These are phyloP conservation scores for Oryzias celebensis DNA, from an alignment of 2,113 vertebrate genomes.

Conservation along the genomic window DNA sequence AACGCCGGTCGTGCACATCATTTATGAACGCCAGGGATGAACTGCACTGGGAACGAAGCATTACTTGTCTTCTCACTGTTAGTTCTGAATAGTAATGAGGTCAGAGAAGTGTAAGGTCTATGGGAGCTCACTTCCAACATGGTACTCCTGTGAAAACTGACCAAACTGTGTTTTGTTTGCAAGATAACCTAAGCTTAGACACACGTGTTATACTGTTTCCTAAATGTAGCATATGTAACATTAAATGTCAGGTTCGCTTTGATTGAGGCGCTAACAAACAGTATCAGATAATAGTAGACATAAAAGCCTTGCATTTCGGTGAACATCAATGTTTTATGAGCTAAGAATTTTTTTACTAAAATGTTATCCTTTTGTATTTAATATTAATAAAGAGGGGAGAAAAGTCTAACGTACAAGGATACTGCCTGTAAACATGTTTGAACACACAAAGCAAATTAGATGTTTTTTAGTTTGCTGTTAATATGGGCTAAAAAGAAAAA, in stretches of 20 bases:
- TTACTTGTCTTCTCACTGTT: conserved; percentile 71
- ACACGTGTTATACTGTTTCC: conserved; percentile 37
- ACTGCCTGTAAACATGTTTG: too few species aligned
- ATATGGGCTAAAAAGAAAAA: conserved; percentile 51
- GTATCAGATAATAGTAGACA: background rate
- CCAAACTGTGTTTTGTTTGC: conserved; percentile 14
- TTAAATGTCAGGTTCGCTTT: conserved; percentile 4
- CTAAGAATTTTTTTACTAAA: too few species aligned
- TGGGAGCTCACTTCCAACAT: conserved; percentile 36
- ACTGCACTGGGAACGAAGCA: conserved; percentile 73
- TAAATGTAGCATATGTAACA: conserved; percentile 2
- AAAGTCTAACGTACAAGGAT: too few species aligned
- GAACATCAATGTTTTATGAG: too few species aligned
- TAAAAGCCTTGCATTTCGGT: too few species aligned
- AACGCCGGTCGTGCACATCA: conserved; percentile 33
- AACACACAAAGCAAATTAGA: background rate
- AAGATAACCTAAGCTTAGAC: conserved; percentile 22
- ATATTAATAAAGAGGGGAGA: too few species aligned
- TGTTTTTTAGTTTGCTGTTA: conserved; percentile 1
- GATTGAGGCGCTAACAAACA: background rate
- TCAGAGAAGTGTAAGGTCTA: conserved; percentile 52
- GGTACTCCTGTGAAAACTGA: conserved; percentile 32
- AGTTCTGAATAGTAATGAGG: conserved; percentile 73
- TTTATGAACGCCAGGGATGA: conserved; percentile 41
- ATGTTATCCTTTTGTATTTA: too few species aligned